Evolutionary conservation across 2,888 invertebrate species (phyloP).

Genomic region (Diachrysia chrysitis): DNA sequence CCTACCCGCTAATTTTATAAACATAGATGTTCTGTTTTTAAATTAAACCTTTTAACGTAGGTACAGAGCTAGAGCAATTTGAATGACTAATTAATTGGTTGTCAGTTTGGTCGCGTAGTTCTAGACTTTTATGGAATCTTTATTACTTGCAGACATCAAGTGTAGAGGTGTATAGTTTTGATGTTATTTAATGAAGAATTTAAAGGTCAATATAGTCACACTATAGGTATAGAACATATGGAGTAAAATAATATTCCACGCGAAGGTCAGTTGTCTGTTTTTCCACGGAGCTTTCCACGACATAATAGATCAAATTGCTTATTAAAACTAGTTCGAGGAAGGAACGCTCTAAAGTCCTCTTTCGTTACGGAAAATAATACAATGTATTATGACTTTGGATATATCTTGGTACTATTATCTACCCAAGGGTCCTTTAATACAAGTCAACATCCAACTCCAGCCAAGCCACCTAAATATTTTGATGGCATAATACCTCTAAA

Average conservation of each 20-base stretch:
- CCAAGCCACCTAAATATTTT: no score
- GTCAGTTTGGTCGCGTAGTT: slow-evolving; percentile 15
- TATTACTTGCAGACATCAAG: not conserved
- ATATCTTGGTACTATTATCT: no score
- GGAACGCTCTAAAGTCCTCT: no score
- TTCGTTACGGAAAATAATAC: no score
- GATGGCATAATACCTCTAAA: no score
- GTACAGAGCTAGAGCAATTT: not conserved
- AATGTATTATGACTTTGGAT: no score
- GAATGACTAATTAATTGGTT: slow-evolving; percentile 2
- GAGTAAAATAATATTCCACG: not conserved
- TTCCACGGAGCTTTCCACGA: no score
- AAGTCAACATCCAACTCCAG: no score
- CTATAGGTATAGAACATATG: not conserved
- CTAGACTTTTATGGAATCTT: slow-evolving; percentile 16
- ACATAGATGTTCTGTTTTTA: not conserved
- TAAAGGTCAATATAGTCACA: not conserved
- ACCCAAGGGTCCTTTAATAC: no score
- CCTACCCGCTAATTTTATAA: slow-evolving; percentile 34
- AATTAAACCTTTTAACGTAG: not conserved
- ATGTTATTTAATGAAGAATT: not conserved
- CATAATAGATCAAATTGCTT: no score
- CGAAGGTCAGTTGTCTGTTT: no score
- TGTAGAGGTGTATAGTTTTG: not conserved
- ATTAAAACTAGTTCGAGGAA: no score